Conservation (phyloP, 2,888 invertebrate genomes). For the Heteropelma amictum region DNA sequence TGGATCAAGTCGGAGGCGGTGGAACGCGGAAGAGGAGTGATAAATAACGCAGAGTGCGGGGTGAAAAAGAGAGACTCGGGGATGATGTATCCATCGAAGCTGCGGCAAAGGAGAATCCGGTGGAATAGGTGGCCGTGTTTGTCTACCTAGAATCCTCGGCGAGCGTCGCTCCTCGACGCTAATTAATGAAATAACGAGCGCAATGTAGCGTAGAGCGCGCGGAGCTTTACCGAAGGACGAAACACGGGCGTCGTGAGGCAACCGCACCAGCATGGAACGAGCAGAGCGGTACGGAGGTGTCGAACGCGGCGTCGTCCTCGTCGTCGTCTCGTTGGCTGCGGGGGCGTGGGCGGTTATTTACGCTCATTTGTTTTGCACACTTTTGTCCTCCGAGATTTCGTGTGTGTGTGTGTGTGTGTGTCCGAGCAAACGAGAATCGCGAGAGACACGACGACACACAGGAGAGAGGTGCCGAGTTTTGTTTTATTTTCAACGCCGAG, state of each 20-base stretch:
- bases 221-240: not conserved
- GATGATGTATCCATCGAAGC: too few relatives aligned
- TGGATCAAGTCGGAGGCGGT: too few relatives aligned
- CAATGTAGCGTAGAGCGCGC: conserved; percentile 19
- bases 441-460: not conserved
- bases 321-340: conserved; percentile 58
- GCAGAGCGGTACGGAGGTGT: conserved; percentile 64
- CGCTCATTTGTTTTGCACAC: conserved; percentile 71
- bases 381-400: conserved; percentile 59
- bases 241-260: conserved; percentile 13
- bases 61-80: not conserved
- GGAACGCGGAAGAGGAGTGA: too few relatives aligned
- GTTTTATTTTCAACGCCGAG: not conserved
- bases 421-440: not conserved
- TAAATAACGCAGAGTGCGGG: too few relatives aligned
- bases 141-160: conserved; percentile 60
- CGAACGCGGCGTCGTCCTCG: too few relatives aligned
- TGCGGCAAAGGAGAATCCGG: conserved; percentile 16
- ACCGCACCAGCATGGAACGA: too few relatives aligned
- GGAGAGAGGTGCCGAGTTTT: not conserved
- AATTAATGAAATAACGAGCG: conserved; percentile 74
- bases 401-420: not conserved
- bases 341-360: conserved; percentile 73
- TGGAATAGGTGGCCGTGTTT: conserved; percentile 59
- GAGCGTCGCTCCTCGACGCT: conserved; percentile 66